phyloP scores from a whole-genome alignment of 2,797 vertebrate genomes.

The Myripristis murdjan region DNA sequence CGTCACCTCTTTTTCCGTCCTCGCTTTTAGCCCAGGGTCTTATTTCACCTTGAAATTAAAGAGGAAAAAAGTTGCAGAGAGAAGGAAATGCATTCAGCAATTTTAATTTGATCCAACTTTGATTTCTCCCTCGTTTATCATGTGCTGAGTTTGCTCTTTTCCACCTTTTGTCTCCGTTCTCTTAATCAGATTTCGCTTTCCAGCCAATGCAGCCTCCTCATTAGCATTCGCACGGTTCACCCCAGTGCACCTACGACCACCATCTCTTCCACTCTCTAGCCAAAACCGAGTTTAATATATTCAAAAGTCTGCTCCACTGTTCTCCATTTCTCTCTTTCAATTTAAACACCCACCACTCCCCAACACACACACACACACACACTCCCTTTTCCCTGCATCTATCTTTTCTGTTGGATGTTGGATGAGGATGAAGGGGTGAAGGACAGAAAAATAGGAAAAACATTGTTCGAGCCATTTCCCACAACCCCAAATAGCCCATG shows the following conservation, averaged over 20 bases:
- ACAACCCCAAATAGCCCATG: slow-evolving; percentile 36
- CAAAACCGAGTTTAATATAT: slow-evolving; percentile 2
- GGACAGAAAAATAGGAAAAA: background rate
- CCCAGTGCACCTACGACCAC: background rate
- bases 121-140: background rate
- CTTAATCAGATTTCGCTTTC: slow-evolving; percentile 13
- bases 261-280: background rate
- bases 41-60: slow-evolving; percentile 17
- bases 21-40: background rate
- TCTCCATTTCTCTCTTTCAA: background rate
- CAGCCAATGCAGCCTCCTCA: background rate
- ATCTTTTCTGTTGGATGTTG: slow-evolving; percentile 9
- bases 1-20: background rate
- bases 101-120: slow-evolving; percentile 7
- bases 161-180: slow-evolving; percentile 3
- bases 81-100: background rate
- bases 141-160: background rate
- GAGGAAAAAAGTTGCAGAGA: slow-evolving; percentile 4
- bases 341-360: background rate
- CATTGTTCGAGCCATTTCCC: slow-evolving; percentile 11
- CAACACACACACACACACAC: too few relatives aligned
- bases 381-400: background rate
- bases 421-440: background rate
- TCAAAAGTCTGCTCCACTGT: background rate
- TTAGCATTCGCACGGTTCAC: slow-evolving; percentile 5